A percentile compares a stretch with the other conserved stretches of the same genome.
phyloP scores from a whole-genome alignment of 2,113 vertebrate species.

The Leucopsar rothschildi region DNA sequence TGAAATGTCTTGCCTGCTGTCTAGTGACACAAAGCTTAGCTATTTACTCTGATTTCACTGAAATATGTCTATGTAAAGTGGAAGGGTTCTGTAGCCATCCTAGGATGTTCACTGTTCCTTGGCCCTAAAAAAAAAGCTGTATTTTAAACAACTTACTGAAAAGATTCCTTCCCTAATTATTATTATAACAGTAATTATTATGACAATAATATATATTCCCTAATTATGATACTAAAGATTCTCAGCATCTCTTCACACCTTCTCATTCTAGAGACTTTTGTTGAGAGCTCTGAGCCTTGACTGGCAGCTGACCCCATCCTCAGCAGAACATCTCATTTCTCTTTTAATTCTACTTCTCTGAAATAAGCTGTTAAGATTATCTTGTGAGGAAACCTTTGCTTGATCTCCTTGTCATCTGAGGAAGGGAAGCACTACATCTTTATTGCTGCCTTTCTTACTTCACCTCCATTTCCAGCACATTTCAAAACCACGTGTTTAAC shows the following conservation, averaged over 20 bases:
- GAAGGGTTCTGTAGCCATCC: neutral
- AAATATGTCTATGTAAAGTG: neutral
- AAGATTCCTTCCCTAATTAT: neutral
- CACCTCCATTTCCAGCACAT: neutral
- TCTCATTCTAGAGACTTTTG: neutral
- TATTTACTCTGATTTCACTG: neutral
- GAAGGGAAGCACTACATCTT: neutral
- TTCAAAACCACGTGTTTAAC: neutral
- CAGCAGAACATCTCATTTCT: neutral
- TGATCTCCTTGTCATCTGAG: neutral
- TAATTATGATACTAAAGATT: neutral
- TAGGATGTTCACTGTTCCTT: neutral
- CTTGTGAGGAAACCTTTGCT: neutral
- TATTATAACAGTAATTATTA: too few species aligned
- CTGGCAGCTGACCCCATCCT: neutral
- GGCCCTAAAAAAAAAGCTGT: neutral
- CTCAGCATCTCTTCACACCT: neutral
- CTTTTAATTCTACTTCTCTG: neutral
- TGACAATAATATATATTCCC: too few species aligned
- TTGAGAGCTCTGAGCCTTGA: neutral
- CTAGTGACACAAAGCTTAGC: neutral
- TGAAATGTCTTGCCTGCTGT: neutral
- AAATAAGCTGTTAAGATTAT: neutral
- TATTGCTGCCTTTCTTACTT: neutral
- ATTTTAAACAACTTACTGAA: neutral